Percentiles rank a stretch among this genome's conserved stretches.
Evolutionary conservation across 2,888 invertebrate genomes (phyloP).

Genomic region (Leptopilina syphax): DNA sequence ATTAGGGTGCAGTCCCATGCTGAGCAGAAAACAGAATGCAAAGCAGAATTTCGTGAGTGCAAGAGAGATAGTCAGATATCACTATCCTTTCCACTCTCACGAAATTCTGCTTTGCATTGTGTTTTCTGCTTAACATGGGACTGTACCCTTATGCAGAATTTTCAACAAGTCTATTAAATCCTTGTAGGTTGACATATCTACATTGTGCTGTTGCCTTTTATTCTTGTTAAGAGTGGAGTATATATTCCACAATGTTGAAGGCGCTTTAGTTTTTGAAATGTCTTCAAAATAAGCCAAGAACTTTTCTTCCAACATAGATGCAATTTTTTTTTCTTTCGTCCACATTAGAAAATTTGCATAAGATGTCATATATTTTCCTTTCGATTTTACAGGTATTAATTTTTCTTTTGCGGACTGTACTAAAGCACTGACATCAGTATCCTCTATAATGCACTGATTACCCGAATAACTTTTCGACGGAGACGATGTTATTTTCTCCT

Average conservation of each 20-base stretch:
- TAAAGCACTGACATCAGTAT: too few relatives aligned
- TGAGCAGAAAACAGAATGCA: too few relatives aligned
- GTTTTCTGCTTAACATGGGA: too few relatives aligned
- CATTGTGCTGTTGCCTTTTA: slow-evolving; percentile 50
- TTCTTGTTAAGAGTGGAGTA: slow-evolving; percentile 61
- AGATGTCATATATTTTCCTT: background rate
- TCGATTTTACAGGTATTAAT: background rate
- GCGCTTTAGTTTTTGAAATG: slow-evolving; percentile 55
- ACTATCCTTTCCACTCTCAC: too few relatives aligned
- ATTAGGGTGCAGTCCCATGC: too few relatives aligned
- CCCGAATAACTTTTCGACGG: too few relatives aligned
- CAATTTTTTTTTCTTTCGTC: too few relatives aligned
- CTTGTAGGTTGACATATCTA: slow-evolving; percentile 54
- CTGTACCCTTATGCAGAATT: slow-evolving; percentile 59
- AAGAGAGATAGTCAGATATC: too few relatives aligned
- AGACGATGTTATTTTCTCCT: too few relatives aligned
- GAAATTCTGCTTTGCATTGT: too few relatives aligned
- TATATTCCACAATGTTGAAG: slow-evolving; percentile 59
- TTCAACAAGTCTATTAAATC: slow-evolving; percentile 59
- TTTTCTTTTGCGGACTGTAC: background rate
- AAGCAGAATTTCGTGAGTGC: too few relatives aligned
- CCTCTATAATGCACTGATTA: too few relatives aligned
- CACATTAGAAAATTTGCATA: background rate
- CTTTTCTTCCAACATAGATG: background rate
- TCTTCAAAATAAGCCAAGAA: slow-evolving; percentile 56